Conservation (phyloP, 2,113 vertebrate genomes). For the Typhlomys cinereus region DNA sequence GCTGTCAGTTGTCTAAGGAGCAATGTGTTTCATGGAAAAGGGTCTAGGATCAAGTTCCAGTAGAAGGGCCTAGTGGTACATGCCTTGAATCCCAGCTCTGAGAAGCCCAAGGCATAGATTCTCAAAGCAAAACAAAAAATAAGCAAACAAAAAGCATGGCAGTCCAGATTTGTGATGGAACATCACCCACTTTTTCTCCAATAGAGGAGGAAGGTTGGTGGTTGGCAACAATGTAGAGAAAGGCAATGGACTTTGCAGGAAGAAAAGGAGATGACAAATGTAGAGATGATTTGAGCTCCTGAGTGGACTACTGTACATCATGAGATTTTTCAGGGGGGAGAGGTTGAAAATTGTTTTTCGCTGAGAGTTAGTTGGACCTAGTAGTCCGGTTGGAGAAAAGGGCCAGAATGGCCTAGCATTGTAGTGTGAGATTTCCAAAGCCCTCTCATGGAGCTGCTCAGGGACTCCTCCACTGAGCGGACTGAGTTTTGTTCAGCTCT, state of each 20-base stretch:
- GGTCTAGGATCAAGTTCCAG: neutral
- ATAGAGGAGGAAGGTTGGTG: neutral
- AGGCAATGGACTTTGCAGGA: neutral
- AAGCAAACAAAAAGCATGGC: neutral
- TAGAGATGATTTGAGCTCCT: neutral
- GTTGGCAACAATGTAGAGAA: neutral
- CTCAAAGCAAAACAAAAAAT: no score
- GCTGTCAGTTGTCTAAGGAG: no score
- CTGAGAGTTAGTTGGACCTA: neutral
- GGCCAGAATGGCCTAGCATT: neutral
- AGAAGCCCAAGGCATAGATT: no score
- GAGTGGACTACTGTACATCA: neutral
- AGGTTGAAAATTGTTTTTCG: neutral
- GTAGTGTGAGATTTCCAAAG: neutral
- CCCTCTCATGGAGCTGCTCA: neutral
- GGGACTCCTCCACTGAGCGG: neutral
- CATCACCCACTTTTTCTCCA: neutral
- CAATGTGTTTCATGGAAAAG: neutral
- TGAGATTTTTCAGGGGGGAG: neutral
- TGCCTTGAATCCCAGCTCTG: neutral
- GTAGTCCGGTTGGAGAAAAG: neutral
- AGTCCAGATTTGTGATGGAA: neutral
- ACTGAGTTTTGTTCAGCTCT: neutral
- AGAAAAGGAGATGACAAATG: neutral
- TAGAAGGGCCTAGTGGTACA: neutral